Base-by-base conservation (phyloP, 2,113 vertebrate genomes). In the Oryzias melastigma region DNA sequence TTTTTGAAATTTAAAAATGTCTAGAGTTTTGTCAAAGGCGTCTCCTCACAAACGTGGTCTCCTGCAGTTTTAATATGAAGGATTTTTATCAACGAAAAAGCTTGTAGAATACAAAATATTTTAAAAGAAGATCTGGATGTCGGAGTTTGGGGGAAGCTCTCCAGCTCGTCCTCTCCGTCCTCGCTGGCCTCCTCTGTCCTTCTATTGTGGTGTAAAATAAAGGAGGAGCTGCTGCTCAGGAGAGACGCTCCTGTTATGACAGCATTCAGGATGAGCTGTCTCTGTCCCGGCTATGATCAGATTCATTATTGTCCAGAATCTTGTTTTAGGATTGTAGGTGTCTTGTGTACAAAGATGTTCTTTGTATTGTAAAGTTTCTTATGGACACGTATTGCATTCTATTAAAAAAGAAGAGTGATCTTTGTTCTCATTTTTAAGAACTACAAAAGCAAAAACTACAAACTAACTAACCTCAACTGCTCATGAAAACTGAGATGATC, bases 221-320 rank as follows among this genome's bases (percentile, higher is more conserved):
- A 89, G 87, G 83, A 87, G 85, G 83, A 88, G 73, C 78, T 87
- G 79, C 85, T 75, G 81, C 83, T 84, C n/a, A 3, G 25, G 25
- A 5, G 25, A 5, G 5, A 6, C 25, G 6, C 25, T 90, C 87
- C 81, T 70, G 60, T 83, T 76, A 91, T 81, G 89, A 91, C 88
- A 92, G 91, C 91, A 91, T 92, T 92, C 79, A 77, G 87, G 89
- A 92, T 85, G 88, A 91, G 91, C 90, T 87, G 86, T 89, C 90
- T 89, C 86, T 88, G 82, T 82, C 81, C 77, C 85, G 85, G 86
- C 85, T 87, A 87, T 90, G 90, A 90, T 91, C 91, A 88, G 90
- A 90, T 91, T 89, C 90, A 85, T 85, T 90, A 75, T 90, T 91
- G 90, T 85, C 85, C 81, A 82, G 79, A 85, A 89, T 88, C 87